A percentile compares a stretch with the other conserved stretches of the same genome.
Conservation (phyloP, 2,888 invertebrate genomes). For the Xestoiulus laeticollis region DNA sequence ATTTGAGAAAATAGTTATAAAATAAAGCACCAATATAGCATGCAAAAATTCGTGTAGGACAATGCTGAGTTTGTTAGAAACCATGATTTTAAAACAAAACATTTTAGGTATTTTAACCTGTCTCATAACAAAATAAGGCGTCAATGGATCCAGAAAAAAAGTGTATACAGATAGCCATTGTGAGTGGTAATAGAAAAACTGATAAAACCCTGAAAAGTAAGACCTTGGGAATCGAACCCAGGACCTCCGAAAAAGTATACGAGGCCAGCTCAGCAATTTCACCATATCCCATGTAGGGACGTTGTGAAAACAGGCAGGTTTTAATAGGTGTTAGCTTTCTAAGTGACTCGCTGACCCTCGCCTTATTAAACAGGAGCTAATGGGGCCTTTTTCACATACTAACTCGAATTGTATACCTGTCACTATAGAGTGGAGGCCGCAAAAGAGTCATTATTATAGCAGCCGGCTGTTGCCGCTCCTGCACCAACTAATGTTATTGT, state of each 20-base stretch:
- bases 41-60: too few relatives aligned
- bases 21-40: too few relatives aligned
- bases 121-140: too few relatives aligned
- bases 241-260: neutral
- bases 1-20: too few relatives aligned
- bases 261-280: neutral
- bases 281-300: neutral
- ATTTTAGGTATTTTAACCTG: too few relatives aligned
- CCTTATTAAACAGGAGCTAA: constrained; percentile 37
- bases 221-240: constrained; percentile 33
- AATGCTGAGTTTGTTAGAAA: too few relatives aligned
- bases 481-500: constrained; percentile 19
- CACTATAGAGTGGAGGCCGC: constrained; percentile 27
- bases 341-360: constrained; percentile 30
- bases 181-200: too few relatives aligned
- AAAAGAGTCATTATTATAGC: constrained; percentile 21
- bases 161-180: too few relatives aligned
- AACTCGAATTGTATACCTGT: constrained; percentile 37
- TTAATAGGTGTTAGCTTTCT: constrained; percentile 30
- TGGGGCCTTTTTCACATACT: constrained; percentile 28
- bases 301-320: constrained; percentile 3
- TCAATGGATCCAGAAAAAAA: too few relatives aligned
- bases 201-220: too few relatives aligned
- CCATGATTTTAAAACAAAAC: too few relatives aligned
- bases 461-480: constrained; percentile 28